phyloP scores from a whole-genome alignment of 2,888 invertebrate species.

The Aphidius colemani region DNA sequence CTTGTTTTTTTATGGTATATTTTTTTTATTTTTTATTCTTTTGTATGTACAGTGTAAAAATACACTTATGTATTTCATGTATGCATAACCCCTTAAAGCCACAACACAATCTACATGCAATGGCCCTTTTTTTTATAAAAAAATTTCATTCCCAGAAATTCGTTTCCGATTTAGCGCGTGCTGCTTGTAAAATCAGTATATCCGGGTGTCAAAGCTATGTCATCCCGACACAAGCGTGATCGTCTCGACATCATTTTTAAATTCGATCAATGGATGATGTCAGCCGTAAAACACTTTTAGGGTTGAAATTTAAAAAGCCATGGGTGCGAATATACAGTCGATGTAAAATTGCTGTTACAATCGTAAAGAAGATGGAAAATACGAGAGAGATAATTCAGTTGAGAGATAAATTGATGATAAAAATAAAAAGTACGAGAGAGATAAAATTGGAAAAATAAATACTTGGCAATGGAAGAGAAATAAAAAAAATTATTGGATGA shows the following conservation, averaged over 20 bases:
- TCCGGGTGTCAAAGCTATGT: constrained; percentile 60
- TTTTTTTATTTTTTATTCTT: neutral
- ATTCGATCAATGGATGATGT: constrained; percentile 60
- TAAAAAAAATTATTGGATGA: constrained; percentile 20
- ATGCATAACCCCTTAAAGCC: constrained; percentile 19
- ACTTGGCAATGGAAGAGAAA: constrained; percentile 30
- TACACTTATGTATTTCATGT: neutral
- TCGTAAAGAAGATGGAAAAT: constrained; percentile 44
- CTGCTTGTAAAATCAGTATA: constrained; percentile 60
- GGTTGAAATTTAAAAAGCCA: constrained; percentile 58
- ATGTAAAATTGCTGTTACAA: constrained; percentile 50
- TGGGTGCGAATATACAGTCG: constrained; percentile 21
- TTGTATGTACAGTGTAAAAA: neutral
- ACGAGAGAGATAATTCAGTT: constrained; percentile 12
- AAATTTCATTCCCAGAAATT: constrained; percentile 57
- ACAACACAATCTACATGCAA: neutral
- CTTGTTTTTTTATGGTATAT: too few relatives aligned
- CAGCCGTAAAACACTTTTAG: constrained; percentile 60
- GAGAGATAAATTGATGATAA: too few relatives aligned
- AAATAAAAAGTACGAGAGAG: neutral
- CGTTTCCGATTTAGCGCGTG: constrained; percentile 57
- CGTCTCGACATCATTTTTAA: constrained; percentile 54
- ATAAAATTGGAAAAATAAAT: constrained; percentile 14
- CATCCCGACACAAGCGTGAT: constrained; percentile 40
- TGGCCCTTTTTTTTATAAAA: constrained; percentile 37